Percentiles rank a stretch among this genome's conserved stretches.
Conservation (phyloP, 2,888 invertebrate genomes). For the Melitaea athalia region DNA sequence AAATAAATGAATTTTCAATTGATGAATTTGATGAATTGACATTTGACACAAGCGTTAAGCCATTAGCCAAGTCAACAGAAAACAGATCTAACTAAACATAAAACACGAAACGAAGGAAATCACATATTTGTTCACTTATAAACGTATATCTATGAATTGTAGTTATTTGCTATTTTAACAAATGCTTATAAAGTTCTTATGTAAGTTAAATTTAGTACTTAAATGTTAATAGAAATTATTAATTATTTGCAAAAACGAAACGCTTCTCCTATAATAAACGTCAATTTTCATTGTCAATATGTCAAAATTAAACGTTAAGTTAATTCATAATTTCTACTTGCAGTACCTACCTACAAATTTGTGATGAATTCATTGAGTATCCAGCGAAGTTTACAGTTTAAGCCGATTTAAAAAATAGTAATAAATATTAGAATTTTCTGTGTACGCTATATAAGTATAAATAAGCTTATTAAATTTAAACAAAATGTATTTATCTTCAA, state of each 20-base stretch:
- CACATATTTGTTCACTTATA: no score
- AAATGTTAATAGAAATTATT: background rate
- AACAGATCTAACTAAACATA: no score
- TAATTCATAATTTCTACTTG: background rate
- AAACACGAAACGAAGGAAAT: no score
- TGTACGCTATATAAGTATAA: background rate
- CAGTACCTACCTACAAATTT: slow-evolving; percentile 4
- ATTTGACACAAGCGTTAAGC: background rate
- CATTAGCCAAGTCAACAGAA: no score
- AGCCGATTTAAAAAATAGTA: slow-evolving; percentile 4
- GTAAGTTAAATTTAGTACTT: no score
- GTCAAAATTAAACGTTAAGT: slow-evolving; percentile 11
- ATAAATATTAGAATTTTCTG: background rate
- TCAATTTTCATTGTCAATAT: slow-evolving; percentile 8
- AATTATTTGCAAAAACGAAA: slow-evolving; percentile 2
- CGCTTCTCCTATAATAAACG: background rate
- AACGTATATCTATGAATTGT: no score
- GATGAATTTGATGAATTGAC: background rate
- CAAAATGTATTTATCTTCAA: slow-evolving; percentile 81
- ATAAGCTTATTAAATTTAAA: background rate
- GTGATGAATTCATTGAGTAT: background rate
- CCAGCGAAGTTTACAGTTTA: background rate
- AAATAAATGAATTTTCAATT: no score
- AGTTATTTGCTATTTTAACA: no score
- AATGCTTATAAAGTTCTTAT: no score